Evolutionary conservation across 2,888 invertebrate species (phyloP).

Genomic region (Heliothis peltigera): DNA sequence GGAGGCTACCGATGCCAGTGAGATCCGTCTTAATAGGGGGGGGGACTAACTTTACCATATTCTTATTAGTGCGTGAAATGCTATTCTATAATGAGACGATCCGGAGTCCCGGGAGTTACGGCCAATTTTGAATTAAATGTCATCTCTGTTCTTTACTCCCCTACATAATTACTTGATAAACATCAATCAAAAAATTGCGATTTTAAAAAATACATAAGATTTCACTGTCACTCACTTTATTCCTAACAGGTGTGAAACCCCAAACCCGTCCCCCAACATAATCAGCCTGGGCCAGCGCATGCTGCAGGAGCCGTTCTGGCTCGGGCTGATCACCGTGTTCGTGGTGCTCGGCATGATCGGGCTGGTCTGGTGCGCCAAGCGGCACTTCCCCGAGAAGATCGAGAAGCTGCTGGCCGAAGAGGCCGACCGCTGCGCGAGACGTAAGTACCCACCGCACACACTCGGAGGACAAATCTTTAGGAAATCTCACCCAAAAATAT

Average conservation of each 20-base stretch:
- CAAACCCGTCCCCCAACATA: slow-evolving; percentile 88
- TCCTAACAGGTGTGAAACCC: slow-evolving; percentile 92
- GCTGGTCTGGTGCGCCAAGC: slow-evolving; percentile 95
- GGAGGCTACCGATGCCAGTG: too few relatives aligned
- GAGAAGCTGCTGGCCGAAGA: slow-evolving; percentile 95
- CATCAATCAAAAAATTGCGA: too few relatives aligned
- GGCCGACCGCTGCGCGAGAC: slow-evolving; percentile 92
- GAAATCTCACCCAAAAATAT: slow-evolving; percentile 56
- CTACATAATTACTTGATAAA: too few relatives aligned
- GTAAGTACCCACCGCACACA: slow-evolving; percentile 80
- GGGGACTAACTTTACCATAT: too few relatives aligned
- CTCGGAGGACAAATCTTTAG: slow-evolving; percentile 81
- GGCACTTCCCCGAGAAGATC: slow-evolving; percentile 96
- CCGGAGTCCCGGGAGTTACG: too few relatives aligned
- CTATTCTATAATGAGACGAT: too few relatives aligned
- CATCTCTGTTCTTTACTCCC: too few relatives aligned
- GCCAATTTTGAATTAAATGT: too few relatives aligned
- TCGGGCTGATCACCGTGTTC: slow-evolving; percentile 95
- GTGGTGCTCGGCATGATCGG: slow-evolving; percentile 94
- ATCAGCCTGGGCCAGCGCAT: slow-evolving; percentile 93
- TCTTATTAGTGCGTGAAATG: too few relatives aligned
- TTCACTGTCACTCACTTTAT: not conserved
- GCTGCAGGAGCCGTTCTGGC: slow-evolving; percentile 97
- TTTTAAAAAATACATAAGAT: too few relatives aligned
- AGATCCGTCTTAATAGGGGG: too few relatives aligned